phyloP scores from a whole-genome alignment of 2,797 vertebrate genomes.

The Myioborus melanocephalus region DNA sequence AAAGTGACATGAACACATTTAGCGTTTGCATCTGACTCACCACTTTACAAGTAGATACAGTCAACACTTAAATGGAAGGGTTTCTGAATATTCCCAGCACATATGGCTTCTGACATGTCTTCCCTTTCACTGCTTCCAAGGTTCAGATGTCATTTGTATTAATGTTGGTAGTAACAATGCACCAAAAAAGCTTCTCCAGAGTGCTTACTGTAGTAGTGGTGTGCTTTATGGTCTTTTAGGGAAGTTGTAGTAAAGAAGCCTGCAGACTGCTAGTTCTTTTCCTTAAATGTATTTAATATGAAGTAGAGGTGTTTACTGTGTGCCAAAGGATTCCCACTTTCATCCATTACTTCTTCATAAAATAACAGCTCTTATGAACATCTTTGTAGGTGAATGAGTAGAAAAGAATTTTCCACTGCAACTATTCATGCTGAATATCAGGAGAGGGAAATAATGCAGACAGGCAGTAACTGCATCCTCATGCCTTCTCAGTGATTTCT shows the following conservation, averaged over 20 bases:
- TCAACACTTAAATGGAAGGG: background rate
- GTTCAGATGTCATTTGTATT: background rate
- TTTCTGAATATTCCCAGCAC: background rate
- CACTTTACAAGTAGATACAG: background rate
- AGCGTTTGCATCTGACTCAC: background rate
- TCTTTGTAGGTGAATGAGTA: background rate
- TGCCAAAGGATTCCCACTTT: background rate
- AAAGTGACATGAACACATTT: background rate
- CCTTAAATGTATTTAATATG: background rate
- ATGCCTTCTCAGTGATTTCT: background rate
- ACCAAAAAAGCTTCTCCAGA: background rate
- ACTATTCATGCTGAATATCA: background rate
- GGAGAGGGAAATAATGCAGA: background rate
- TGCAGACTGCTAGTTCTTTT: background rate
- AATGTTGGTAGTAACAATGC: fast-evolving
- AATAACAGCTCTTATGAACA: background rate
- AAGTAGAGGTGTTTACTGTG: background rate
- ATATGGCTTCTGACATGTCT: background rate
- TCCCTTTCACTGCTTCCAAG: background rate
- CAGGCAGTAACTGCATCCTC: background rate
- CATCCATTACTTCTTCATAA: background rate
- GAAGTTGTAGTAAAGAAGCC: background rate
- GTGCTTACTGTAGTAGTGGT: background rate
- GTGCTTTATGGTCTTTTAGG: background rate
- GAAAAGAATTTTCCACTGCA: background rate